Evolutionary conservation across 1,140 invertebrate species (phyloP).

Genomic region (Papilio glaucus): DNA sequence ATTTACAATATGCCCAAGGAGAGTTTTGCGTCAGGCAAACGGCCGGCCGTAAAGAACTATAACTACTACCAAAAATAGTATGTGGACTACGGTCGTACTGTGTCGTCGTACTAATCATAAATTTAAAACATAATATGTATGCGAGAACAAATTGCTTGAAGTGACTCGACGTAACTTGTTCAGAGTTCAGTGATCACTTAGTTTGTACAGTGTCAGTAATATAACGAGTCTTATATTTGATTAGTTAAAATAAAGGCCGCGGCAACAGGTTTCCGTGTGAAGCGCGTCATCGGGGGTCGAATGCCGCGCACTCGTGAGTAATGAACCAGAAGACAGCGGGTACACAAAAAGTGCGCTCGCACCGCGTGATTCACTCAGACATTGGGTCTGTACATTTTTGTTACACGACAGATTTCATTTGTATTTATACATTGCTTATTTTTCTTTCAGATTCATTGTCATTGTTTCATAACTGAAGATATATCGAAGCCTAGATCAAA

Average conservation of each 20-base stretch:
- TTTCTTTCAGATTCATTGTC: too few species aligned
- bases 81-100: too few species aligned
- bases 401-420: background rate
- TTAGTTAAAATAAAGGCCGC: constrained; percentile 32
- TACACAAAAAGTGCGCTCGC: constrained; percentile 24
- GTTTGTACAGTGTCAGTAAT: constrained; percentile 3
- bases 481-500: too few species aligned
- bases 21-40: too few species aligned
- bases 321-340: constrained; percentile 20
- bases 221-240: constrained; percentile 24
- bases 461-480: too few species aligned
- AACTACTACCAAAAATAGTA: too few species aligned
- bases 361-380: constrained; percentile 9
- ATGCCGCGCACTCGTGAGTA: constrained; percentile 18
- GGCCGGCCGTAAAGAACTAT: too few species aligned
- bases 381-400: constrained; percentile 15
- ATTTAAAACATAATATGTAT: background rate
- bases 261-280: constrained; percentile 31
- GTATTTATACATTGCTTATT: constrained; percentile 14
- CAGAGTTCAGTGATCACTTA: constrained; percentile 24
- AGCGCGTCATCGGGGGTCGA: constrained; percentile 30
- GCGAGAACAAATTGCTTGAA: background rate
- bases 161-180: background rate
- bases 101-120: too few species aligned
- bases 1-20: too few species aligned